phyloP scores from a whole-genome alignment of 2,888 invertebrate species.

The Cosmia trapezina region DNA sequence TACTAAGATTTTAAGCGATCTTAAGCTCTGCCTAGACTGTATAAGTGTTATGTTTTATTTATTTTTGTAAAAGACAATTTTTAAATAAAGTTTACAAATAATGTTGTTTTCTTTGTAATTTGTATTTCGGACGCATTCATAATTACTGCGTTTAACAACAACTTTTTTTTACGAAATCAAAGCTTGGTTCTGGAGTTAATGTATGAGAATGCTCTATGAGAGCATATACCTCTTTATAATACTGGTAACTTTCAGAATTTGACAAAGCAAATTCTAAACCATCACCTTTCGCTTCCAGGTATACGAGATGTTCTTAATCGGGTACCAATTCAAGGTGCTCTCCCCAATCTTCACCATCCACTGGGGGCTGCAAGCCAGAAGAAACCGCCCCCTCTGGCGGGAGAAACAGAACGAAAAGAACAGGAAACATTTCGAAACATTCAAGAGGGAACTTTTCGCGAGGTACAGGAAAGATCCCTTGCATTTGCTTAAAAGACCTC shows the following conservation, averaged over 20 bases:
- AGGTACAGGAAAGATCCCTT: constrained; percentile 93
- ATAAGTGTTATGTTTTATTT: constrained; percentile 65
- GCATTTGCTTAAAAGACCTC: constrained; percentile 81
- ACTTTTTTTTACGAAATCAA: neutral
- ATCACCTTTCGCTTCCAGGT: constrained; percentile 90
- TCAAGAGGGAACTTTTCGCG: constrained; percentile 95
- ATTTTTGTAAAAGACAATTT: constrained; percentile 71
- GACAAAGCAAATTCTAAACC: neutral
- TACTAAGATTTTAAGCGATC: neutral
- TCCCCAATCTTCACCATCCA: constrained; percentile 97
- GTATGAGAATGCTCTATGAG: neutral
- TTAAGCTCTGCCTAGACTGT: constrained; percentile 46
- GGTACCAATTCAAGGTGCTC: constrained; percentile 96
- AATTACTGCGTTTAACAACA: no score
- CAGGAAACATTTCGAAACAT: constrained; percentile 94
- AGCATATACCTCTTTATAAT: neutral
- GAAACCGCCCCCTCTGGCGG: constrained; percentile 95
- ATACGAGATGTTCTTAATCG: constrained; percentile 97
- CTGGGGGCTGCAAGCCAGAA: constrained; percentile 96
- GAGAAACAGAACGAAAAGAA: constrained; percentile 96
- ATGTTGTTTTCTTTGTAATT: constrained; percentile 39
- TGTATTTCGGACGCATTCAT: neutral
- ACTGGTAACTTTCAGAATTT: neutral
- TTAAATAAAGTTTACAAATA: constrained; percentile 70
- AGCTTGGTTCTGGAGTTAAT: neutral